phyloP scores from a whole-genome alignment of 1,140 invertebrate genomes.

The Dendrolimus punctatus region DNA sequence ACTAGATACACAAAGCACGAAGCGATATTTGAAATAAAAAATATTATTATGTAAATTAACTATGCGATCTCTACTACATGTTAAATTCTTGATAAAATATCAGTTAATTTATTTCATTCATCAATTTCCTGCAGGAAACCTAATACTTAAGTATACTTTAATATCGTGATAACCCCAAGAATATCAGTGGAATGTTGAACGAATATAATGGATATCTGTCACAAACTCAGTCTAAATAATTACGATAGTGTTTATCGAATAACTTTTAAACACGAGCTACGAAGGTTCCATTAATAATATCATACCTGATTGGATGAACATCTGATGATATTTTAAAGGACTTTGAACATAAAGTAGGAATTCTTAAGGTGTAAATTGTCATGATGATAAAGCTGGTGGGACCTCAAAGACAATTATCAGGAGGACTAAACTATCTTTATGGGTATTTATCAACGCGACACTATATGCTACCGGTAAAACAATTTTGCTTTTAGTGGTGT shows the following conservation, averaged over 20 bases:
- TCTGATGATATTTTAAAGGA: conserved; percentile 6
- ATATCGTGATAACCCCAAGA: conserved; percentile 14
- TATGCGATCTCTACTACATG: no score
- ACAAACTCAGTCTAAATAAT: conserved; percentile 59
- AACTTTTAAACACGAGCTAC: conserved; percentile 64
- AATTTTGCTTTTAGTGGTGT: conserved; percentile 52
- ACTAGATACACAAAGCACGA: no score
- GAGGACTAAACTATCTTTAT: conserved; percentile 62
- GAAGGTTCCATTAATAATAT: conserved; percentile 61
- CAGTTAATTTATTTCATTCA: not conserved
- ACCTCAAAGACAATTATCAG: conserved; percentile 60
- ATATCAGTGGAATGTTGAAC: conserved; percentile 44
- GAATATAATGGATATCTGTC: conserved; percentile 58
- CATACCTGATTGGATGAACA: conserved; percentile 25
- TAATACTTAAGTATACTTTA: conserved; percentile 29
- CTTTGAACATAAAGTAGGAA: conserved; percentile 20
- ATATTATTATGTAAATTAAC: no score
- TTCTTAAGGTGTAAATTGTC: conserved; percentile 24
- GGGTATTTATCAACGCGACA: conserved; percentile 70
- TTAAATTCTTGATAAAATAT: no score
- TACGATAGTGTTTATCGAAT: conserved; percentile 67
- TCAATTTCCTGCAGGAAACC: conserved; percentile 11
- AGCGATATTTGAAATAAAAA: no score
- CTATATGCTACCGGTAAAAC: conserved; percentile 66
- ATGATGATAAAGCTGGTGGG: conserved; percentile 33